Evolutionary conservation across 2,113 vertebrate species (phyloP), one percentile per base, ranked within the genome.

Genomic region (Psilopsiagon aymara): DNA sequence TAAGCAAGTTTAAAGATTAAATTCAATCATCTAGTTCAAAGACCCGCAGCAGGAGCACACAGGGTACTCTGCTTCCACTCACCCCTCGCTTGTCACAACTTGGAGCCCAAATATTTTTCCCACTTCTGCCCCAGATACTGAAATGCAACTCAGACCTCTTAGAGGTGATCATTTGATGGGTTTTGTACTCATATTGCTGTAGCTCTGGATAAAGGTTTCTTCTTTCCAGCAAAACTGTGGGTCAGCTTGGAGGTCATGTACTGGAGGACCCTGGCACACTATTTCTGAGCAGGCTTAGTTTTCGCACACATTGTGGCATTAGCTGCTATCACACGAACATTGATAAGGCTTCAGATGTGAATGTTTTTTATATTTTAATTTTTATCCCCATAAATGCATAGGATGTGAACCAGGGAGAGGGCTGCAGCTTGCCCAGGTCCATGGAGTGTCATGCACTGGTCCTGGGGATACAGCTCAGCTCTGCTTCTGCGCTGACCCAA

Each of bases 361-460:
- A 33, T 52, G 11, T 7, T 43, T 6, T 64, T 75, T n/a, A 17
- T 64, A 29, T 1, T 88, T 75, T 13, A 24, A 3, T 57, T 70
- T 87, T 68, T 53, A 60, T 47, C 1, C n/a, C 37, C 2, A 0
- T 9, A 13, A 89, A 25, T 39, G 17, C 17, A 11, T 1, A 18
- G 62, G 37, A 25, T 20, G 10, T 5, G 4, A 11, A 13, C 11
- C 33, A 24, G 35, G 55, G 35, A 10, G 10, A 35, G n/a, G 35
- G 10, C 53, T 82, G 74, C 60, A 82, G 44, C 33, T 81, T 1
- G 0, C 17, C 7, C 49, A 51, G 52, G 18, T 6, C 31, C 10
- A 7, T 25, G 44, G 60, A 43, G 37, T 5, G 2, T 16, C 1
- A 3, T 28, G 80, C 0, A 3, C 16, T 1, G 1, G 4, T 17